phyloP scores from a whole-genome alignment of 1,140 invertebrate genomes.

The Drosophila teissieri region DNA sequence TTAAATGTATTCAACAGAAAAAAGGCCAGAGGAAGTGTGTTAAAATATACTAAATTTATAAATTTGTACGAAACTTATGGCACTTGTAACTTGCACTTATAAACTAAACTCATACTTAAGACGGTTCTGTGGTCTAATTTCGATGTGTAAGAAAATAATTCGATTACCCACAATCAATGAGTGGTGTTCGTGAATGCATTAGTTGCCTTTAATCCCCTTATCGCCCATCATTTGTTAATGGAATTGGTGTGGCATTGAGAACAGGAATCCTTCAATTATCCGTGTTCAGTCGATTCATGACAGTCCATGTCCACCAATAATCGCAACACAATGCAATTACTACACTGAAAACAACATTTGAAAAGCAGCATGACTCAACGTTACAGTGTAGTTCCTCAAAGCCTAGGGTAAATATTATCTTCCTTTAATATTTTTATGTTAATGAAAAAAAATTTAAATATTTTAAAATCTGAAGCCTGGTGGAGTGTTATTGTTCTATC shows the following conservation, averaged over 20 bases:
- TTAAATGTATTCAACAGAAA: not conserved
- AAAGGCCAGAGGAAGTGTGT: not conserved
- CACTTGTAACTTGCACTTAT: too few species aligned
- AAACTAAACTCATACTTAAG: not conserved
- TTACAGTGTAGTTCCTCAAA: too few species aligned
- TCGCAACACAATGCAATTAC: not conserved
- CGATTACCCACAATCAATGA: not conserved
- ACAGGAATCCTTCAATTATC: constrained; percentile 10
- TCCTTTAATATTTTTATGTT: not conserved
- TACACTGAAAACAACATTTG: not conserved
- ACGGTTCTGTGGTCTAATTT: not conserved
- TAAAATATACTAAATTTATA: not conserved
- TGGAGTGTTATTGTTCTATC: not conserved
- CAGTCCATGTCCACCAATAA: not conserved
- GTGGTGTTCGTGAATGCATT: not conserved
- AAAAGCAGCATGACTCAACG: too few species aligned
- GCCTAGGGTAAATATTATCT: not conserved
- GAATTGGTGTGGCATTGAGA: not conserved
- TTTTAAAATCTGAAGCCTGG: too few species aligned
- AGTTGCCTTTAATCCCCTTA: not conserved
- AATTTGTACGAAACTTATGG: not conserved
- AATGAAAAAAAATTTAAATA: not conserved
- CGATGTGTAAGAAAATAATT: not conserved
- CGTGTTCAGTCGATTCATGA: constrained; percentile 7
- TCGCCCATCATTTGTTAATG: constrained; percentile 5